phyloP scores from a whole-genome alignment of 2,888 invertebrate genomes.

The Tetanocera ferruginea region DNA sequence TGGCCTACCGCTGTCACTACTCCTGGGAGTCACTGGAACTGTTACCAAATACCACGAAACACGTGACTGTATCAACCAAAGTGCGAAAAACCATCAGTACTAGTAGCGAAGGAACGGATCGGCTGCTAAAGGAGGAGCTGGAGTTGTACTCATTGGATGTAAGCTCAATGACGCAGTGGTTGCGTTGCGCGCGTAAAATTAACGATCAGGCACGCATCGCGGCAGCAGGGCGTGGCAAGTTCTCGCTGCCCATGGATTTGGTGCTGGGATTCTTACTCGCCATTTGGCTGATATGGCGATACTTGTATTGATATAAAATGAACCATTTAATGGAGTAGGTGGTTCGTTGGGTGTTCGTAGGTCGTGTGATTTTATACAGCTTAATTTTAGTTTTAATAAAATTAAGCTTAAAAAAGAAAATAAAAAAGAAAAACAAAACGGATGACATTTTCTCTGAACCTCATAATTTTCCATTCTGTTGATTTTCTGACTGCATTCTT shows the following conservation, averaged over 20 bases:
- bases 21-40: conserved; percentile 64
- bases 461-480: not conserved
- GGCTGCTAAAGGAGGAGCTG: conserved; percentile 55
- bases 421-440: not conserved
- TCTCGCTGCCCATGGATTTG: conserved; percentile 64
- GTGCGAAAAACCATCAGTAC: not conserved
- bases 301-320: conserved; percentile 52
- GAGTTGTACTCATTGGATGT: conserved; percentile 61
- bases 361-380: not conserved
- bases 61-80: conserved; percentile 57
- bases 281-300: conserved; percentile 65
- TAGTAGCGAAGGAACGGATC: not conserved
- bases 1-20: conserved; percentile 66
- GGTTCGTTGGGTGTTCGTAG: not conserved
- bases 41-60: conserved; percentile 62
- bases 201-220: conserved; percentile 59
- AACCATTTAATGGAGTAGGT: not conserved
- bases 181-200: conserved; percentile 60
- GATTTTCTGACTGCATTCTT: not conserved
- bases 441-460: not conserved
- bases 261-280: conserved; percentile 58
- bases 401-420: not conserved
- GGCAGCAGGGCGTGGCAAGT: conserved; percentile 56
- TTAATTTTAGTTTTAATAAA: conserved; percentile 22
- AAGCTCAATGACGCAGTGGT: conserved; percentile 62